Conservation (phyloP, 2,888 invertebrate genomes). For the Coelopa pilipes region DNA sequence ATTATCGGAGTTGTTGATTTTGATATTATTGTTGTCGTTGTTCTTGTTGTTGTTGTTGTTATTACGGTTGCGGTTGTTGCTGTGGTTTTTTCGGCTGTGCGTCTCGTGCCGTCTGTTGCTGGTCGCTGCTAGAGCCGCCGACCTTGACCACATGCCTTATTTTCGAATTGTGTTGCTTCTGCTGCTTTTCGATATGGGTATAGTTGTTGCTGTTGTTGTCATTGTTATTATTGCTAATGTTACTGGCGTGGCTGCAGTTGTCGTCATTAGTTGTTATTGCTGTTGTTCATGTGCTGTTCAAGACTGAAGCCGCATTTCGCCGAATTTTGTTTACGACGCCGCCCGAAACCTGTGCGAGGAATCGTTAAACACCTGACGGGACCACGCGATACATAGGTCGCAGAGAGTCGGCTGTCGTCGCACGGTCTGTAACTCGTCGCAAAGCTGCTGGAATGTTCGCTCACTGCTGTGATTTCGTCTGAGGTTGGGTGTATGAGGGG, state of each 20-base stretch:
- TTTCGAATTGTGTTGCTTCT: conserved; percentile 2
- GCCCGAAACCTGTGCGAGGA: no score
- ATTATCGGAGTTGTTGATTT: no score
- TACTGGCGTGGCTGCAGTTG: neutral
- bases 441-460: neutral
- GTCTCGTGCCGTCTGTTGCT: neutral
- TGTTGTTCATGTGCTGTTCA: neutral
- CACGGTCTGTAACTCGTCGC: neutral
- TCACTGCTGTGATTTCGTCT: neutral
- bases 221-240: conserved; percentile 1
- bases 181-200: neutral
- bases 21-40: neutral
- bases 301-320: conserved; percentile 11
- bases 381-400: no score
- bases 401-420: neutral
- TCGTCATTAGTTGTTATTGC: neutral
- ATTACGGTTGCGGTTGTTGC: no score
- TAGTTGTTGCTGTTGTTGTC: conserved; percentile 8
- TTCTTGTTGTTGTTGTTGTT: neutral
- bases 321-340: conserved; percentile 1
- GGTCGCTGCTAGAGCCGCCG: neutral
- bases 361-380: no score
- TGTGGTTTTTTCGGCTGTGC: neutral
- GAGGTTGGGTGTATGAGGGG: no score
- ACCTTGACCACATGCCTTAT: conserved; percentile 29